These are phyloP conservation scores for Trigoniulus corallinus DNA, from an alignment of 1,140 invertebrate species.

Conservation along the genomic window DNA sequence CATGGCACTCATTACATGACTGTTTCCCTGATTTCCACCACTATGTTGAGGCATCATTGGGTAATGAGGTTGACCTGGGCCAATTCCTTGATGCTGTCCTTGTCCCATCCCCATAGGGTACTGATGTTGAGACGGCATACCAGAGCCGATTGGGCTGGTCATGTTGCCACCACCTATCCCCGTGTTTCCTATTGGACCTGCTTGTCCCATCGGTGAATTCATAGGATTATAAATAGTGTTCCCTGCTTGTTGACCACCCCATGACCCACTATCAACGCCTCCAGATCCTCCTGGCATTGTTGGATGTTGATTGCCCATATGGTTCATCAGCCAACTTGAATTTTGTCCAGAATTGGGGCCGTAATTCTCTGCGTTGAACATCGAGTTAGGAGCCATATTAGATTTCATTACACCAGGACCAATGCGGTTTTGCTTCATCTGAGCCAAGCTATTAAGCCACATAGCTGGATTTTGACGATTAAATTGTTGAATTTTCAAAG, in stretches of 20 bases:
- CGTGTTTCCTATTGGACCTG: background rate
- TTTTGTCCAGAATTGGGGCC: constrained; percentile 7
- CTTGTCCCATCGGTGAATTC: background rate
- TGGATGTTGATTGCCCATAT: constrained; percentile 56
- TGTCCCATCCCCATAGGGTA: background rate
- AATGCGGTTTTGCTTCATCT: constrained; percentile 49
- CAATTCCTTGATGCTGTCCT: background rate
- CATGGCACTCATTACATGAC: background rate
- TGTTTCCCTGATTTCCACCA: background rate
- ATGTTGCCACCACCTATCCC: background rate
- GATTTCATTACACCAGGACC: constrained; percentile 26
- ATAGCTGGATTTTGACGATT: constrained; percentile 61
- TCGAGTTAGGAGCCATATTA: constrained; percentile 12
- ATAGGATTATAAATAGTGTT: background rate
- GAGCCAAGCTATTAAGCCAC: constrained; percentile 59
- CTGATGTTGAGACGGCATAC: background rate
- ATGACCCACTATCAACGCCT: constrained; percentile 2
- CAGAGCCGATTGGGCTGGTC: background rate
- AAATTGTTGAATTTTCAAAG: constrained; percentile 71
- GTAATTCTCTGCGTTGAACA: constrained; percentile 14
- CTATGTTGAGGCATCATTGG: background rate
- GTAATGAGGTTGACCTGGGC: constrained; percentile 1
- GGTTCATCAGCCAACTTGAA: constrained; percentile 7
- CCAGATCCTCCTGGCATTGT: constrained; percentile 35
- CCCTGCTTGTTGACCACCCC: constrained; percentile 1